These are phyloP conservation scores for Pseudochromis fuscus DNA, from an alignment of 2,797 vertebrate genomes.

Conservation along the genomic window DNA sequence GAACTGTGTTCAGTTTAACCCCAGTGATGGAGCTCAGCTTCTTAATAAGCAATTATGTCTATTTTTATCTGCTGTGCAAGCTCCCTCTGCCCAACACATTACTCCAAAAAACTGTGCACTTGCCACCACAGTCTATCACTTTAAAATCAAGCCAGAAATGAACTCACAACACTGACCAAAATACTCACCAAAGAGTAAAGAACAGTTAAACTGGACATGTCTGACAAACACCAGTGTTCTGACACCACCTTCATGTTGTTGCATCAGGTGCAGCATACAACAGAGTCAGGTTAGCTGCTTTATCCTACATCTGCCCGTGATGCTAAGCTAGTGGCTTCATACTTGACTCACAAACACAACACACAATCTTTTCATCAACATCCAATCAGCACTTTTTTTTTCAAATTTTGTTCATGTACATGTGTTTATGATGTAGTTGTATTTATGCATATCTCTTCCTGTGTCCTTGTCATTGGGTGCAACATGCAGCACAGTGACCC, in stretches of 20 bases:
- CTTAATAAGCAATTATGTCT: no score
- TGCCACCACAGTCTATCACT: no score
- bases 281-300: neutral
- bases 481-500: conserved; percentile 32
- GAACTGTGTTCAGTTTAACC: no score
- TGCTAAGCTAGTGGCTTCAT: neutral
- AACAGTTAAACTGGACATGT: neutral
- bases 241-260: neutral
- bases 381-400: no score
- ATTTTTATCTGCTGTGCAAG: no score
- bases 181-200: no score
- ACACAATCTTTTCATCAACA: neutral
- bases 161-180: no score
- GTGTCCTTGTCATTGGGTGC: conserved; percentile 29
- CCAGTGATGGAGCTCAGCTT: no score
- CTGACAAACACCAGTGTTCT: neutral
- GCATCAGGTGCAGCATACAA: neutral
- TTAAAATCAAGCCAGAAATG: neutral
- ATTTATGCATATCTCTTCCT: conserved; percentile 9
- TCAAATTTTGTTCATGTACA: neutral
- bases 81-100: no score
- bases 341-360: neutral
- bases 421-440: neutral
- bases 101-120: no score
- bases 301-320: neutral